A percentile compares a stretch with the other conserved stretches of the same genome.
These are phyloP conservation scores for Acrocyrtus sp. DNA, from an alignment of 2,888 invertebrate genomes.

Conservation along the genomic window DNA sequence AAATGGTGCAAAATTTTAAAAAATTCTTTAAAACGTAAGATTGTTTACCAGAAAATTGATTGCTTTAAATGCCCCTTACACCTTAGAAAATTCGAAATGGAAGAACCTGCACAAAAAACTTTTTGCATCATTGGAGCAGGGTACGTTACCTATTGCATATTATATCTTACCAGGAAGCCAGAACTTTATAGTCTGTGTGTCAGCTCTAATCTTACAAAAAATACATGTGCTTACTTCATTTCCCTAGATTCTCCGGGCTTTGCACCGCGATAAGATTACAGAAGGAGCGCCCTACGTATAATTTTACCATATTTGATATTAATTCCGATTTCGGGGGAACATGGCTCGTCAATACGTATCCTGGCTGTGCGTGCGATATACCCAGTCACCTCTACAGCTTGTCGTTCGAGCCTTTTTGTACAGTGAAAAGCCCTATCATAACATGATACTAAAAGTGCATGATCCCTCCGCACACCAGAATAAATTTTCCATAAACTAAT, in stretches of 20 bases:
- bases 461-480: neutral
- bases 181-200: neutral
- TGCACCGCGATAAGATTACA: slow-evolving; percentile 28
- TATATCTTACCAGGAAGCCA: no score
- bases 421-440: no score
- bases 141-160: slow-evolving; percentile 25
- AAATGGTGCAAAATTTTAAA: no score
- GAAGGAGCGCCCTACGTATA: neutral
- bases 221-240: neutral
- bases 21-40: no score
- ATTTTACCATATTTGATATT: slow-evolving; percentile 37
- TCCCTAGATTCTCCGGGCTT: slow-evolving; percentile 48
- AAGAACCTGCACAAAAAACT: no score
- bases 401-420: slow-evolving; percentile 49
- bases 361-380: slow-evolving; percentile 46
- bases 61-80: no score
- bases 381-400: slow-evolving; percentile 51
- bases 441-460: slow-evolving; percentile 10
- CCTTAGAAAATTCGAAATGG: no score
- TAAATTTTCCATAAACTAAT: slow-evolving; percentile 5
- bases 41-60: no score
- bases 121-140: slow-evolving; percentile 47
- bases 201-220: neutral
- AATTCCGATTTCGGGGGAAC: slow-evolving; percentile 46
- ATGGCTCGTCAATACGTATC: slow-evolving; percentile 51